These are phyloP conservation scores for Drosophila nasuta DNA, from an alignment of 1,140 invertebrate species.

Conservation along the genomic window DNA sequence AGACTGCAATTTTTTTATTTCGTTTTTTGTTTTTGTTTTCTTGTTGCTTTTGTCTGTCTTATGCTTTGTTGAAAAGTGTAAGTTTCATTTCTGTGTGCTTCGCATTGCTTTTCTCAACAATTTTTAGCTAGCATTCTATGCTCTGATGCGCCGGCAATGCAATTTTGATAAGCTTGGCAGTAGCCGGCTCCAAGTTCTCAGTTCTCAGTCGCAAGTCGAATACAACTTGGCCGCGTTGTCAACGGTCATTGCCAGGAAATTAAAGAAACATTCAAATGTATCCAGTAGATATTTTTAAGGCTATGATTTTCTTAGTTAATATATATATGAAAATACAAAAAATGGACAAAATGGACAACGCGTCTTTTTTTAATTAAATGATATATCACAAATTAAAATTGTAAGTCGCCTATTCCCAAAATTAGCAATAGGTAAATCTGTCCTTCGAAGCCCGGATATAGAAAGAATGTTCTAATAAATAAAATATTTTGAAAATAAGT, in stretches of 20 bases:
- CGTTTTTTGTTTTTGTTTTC: slow-evolving; percentile 22
- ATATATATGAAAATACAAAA: too few species aligned
- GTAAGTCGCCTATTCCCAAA: too few species aligned
- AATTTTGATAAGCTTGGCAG: slow-evolving; percentile 69
- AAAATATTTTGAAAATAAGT: too few species aligned
- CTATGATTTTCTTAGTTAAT: too few species aligned
- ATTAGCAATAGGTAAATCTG: too few species aligned
- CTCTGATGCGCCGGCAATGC: slow-evolving; percentile 55
- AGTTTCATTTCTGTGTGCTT: slow-evolving; percentile 79
- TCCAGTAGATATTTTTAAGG: too few species aligned
- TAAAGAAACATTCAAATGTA: too few species aligned
- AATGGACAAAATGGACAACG: too few species aligned
- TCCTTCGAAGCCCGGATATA: too few species aligned
- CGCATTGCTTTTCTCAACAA: slow-evolving; percentile 69
- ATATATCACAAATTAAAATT: too few species aligned
- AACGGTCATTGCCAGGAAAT: slow-evolving; percentile 38
- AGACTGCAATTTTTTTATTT: slow-evolving; percentile 26
- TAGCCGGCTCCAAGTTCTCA: slow-evolving; percentile 16
- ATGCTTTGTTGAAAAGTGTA: slow-evolving; percentile 68
- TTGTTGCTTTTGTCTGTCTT: slow-evolving; percentile 11
- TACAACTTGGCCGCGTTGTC: slow-evolving; percentile 42
- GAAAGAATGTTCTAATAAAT: too few species aligned
- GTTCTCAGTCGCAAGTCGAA: slow-evolving; percentile 50
- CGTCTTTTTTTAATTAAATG: too few species aligned
- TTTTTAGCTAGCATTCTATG: slow-evolving; percentile 68